Percentiles rank a stretch among this genome's conserved stretches.
Evolutionary conservation across 2,888 invertebrate species (phyloP).

Genomic region (Acleris laterana): DNA sequence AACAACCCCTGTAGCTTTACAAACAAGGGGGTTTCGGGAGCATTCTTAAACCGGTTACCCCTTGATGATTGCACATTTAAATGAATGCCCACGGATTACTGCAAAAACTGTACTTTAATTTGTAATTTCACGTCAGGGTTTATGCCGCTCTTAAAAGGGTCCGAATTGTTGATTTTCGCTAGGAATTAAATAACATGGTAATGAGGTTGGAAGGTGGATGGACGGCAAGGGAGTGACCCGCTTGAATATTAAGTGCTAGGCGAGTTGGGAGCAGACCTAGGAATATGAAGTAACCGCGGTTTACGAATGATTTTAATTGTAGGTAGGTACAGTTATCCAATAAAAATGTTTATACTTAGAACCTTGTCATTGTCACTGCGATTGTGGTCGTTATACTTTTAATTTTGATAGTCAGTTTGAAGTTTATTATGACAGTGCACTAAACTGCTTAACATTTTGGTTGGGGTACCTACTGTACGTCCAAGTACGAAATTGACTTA

Average conservation of each 20-base stretch:
- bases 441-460: too few species aligned
- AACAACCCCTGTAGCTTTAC: background rate
- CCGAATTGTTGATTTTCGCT: constrained; percentile 20
- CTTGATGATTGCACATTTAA: constrained; percentile 39
- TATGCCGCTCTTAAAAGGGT: constrained; percentile 21
- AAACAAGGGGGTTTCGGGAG: background rate
- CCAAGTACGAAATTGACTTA: too few species aligned
- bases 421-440: too few species aligned
- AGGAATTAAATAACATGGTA: constrained; percentile 19
- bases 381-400: too few species aligned
- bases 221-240: constrained; percentile 5
- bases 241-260: constrained; percentile 10
- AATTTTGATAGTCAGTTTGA: too few species aligned
- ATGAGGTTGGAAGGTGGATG: constrained; percentile 5
- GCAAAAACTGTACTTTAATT: constrained; percentile 42
- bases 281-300: background rate
- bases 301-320: too few species aligned
- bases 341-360: too few species aligned
- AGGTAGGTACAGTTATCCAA: too few species aligned
- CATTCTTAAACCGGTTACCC: constrained; percentile 5
- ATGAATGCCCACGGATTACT: constrained; percentile 37
- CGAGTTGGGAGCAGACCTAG: constrained; percentile 3
- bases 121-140: constrained; percentile 39
- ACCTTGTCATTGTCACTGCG: too few species aligned
- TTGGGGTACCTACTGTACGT: too few species aligned